phyloP scores from a whole-genome alignment of 2,888 invertebrate genomes.

The Agriopis aurantiaria region DNA sequence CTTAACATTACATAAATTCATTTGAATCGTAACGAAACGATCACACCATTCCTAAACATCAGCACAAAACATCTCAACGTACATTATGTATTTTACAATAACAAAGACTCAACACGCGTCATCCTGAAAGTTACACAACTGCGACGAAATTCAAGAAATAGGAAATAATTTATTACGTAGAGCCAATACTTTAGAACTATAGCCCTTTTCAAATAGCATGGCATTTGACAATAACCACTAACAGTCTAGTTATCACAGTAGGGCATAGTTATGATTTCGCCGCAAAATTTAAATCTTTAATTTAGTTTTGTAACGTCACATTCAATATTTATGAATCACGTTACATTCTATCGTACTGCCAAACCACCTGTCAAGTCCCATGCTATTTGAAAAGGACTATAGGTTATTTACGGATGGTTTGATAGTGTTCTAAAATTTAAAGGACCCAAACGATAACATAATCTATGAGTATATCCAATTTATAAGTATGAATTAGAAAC shows the following conservation, averaged over 20 bases:
- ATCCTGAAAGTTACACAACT: not conserved
- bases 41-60: conserved; percentile 4
- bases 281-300: too few species aligned
- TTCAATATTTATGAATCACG: too few species aligned
- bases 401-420: not conserved
- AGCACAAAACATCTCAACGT: conserved; percentile 16
- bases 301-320: too few species aligned
- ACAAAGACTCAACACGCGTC: conserved; percentile 6
- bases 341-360: too few species aligned
- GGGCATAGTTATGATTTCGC: too few species aligned
- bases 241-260: too few species aligned
- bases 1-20: conserved; percentile 54
- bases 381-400: too few species aligned
- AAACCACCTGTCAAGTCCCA: too few species aligned
- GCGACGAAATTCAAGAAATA: not conserved
- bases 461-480: not conserved
- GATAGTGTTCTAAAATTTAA: not conserved
- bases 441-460: not conserved
- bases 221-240: too few species aligned
- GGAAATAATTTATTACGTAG: not conserved
- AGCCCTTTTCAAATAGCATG: not conserved
- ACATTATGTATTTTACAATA: conserved; percentile 19
- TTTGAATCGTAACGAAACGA: conserved; percentile 30
- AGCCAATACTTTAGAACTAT: not conserved
- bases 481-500: not conserved